Base-by-base conservation (phyloP, 2,797 vertebrate species). In the Centroberyx gerrardi region DNA sequence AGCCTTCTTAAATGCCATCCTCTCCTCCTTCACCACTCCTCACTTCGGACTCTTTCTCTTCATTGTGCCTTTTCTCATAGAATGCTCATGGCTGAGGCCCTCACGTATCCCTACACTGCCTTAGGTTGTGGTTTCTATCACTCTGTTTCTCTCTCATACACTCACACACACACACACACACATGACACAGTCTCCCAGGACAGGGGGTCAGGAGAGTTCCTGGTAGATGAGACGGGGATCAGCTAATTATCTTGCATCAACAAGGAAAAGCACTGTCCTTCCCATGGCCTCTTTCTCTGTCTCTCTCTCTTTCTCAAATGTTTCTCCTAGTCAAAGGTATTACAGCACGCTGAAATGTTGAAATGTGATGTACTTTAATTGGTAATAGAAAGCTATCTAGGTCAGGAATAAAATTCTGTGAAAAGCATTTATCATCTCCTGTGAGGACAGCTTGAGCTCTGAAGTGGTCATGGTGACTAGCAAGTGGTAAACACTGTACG, bases 401-500 rank as follows among this genome's bases (percentile, higher is more conserved):
- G 76, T 49, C 64, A 78, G 77, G 82, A 78, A 68, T 68, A 36
- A 28, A 71, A 78, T 74, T 82, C 80, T 69, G 70, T 49, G 78
- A 78, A 78, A 76, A 72, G 74, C 67, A 82, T 76, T 71, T 78
- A 60, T 86, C 85, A 86, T 61, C 73, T 69, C 74, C 62, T 70
- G 71, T 38, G 76, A 81, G 61, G 74, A 88, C 78, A 86, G 76
- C 67, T 87, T 84, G 70, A 87, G 72, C 77, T 56, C n/a, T 18
- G 66, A 77, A 59, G 69, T 72, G 62, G 51, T 75, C 66, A 60
- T 38, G 55, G 49, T 55, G 63, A 80, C 63, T 52, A 60, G 74
- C 62, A 52, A 33, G 59, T 63, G 86, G 73, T 73, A 77, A 88
- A 87, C 86, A 83, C 66, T 76, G 63, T 51, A 67, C 73, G 72